Evolutionary conservation across 2,113 vertebrate genomes (phyloP), one percentile per base, ranked within the genome.

Genomic region (Burhinus oedicnemus): DNA sequence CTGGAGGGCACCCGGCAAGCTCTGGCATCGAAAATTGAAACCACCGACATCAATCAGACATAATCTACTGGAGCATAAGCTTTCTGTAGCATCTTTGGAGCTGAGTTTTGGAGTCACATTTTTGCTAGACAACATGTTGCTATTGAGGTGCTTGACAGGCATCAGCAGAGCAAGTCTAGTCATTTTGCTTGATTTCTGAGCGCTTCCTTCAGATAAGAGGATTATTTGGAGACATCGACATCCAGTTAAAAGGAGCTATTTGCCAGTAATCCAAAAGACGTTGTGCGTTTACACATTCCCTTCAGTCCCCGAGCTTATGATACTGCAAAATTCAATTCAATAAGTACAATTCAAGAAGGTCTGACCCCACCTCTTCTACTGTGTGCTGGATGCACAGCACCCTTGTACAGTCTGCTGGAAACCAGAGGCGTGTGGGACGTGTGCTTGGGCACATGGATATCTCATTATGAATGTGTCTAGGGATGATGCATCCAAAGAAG

Each of bases 381-480:
- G 0, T 12, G 6, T 23, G 8, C 34, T 45, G 36, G 18, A 18
- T 74, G 29, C 2, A 1, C 51, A 71, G n/a, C 51, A 82, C 21
- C 19, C 27, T 15, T 55, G 21, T 71, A 34, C 30, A 15, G 23
- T 61, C 45, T 66, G 17, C 15, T 61, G 65, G 58, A 40, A 44
- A 40, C 15, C 3, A 66, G 64, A 61, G 23, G 9, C 57, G 8
- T 55, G 22, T 1, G 0, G 62, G 51, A 49, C 1, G 0, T 26
- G 9, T 27, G 38, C n/a, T 54, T 65, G 54, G 29, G 12, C 45
- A 54, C 6, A 5, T 19, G 17, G n/a, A 14, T 69, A 23, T 49
- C 30, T 85, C 14, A 17, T 44, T 42, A 22, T 60, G 20, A 38
- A 17, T 23, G 23, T 71, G 36, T 17, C 51, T 12, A 12, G 36